phyloP scores from a whole-genome alignment of 2,797 vertebrate genomes.

The Myripristis murdjan region DNA sequence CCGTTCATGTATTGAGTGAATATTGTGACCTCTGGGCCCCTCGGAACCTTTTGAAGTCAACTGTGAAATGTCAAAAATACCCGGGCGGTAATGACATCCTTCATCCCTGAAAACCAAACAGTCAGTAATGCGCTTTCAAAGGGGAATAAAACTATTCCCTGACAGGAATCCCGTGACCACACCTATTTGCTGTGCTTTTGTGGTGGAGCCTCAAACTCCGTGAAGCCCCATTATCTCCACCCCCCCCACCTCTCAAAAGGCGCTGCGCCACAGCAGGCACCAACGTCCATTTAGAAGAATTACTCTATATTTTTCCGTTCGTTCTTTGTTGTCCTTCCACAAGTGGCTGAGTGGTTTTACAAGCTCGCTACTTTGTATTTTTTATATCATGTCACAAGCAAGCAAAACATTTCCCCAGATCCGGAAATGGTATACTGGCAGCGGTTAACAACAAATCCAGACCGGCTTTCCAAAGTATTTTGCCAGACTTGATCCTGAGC shows the following conservation, averaged over 20 bases:
- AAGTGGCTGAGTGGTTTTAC: constrained; percentile 58
- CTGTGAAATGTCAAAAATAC: constrained; percentile 13
- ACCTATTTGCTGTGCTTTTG: constrained; percentile 61
- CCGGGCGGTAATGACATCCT: constrained; percentile 27
- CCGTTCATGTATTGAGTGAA: constrained; percentile 23
- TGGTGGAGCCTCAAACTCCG: constrained; percentile 28
- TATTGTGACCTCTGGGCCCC: constrained; percentile 11
- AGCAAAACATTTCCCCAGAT: constrained; percentile 77
- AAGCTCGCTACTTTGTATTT: constrained; percentile 67
- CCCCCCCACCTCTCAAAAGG: constrained; percentile 29
- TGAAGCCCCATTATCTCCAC: constrained; percentile 47
- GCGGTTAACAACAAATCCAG: constrained; percentile 84
- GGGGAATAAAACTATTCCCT: constrained; percentile 31
- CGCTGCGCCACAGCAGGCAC: constrained; percentile 5
- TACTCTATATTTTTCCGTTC: constrained; percentile 5
- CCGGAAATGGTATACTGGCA: constrained; percentile 80
- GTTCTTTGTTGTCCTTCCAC: constrained; percentile 36
- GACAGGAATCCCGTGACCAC: constrained; percentile 55
- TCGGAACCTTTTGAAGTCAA: constrained; percentile 16
- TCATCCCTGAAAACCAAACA: constrained; percentile 18
- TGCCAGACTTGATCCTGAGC: constrained; percentile 74
- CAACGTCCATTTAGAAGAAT: constrained; percentile 24
- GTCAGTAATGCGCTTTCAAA: constrained; percentile 16
- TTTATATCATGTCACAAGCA: constrained; percentile 67
- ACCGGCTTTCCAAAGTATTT: constrained; percentile 76